Conservation (phyloP, 2,888 invertebrate species). For the Ornithoptera alexandrae region DNA sequence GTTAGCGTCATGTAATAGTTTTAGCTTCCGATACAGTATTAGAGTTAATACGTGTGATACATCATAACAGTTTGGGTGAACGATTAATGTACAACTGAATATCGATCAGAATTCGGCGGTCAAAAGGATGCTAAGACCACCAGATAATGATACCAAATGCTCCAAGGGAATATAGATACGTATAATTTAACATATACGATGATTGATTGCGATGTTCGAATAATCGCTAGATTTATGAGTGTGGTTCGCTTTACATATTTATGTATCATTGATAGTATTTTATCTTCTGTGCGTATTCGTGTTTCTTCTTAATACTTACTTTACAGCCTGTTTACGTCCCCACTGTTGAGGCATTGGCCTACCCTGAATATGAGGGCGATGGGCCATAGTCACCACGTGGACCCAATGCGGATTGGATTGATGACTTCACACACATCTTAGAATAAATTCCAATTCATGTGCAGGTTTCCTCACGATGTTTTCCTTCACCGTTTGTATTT, state of each 20-base stretch:
- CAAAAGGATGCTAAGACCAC: constrained; percentile 2
- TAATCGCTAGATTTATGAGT: background rate
- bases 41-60: background rate
- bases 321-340: too few relatives aligned
- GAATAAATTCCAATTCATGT: too few relatives aligned
- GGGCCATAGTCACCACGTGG: too few relatives aligned
- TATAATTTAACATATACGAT: constrained; percentile 1
- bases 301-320: background rate
- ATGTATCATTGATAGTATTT: constrained; percentile 1
- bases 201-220: constrained; percentile 7
- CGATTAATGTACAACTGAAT: background rate
- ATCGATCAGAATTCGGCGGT: background rate
- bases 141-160: constrained; percentile 1
- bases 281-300: constrained; percentile 1
- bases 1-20: too few relatives aligned
- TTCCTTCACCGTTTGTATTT: too few relatives aligned
- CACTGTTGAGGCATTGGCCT: too few relatives aligned
- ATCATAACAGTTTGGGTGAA: background rate
- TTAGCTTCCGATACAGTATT: too few relatives aligned
- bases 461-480: too few relatives aligned
- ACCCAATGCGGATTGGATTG: too few relatives aligned
- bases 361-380: too few relatives aligned
- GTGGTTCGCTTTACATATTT: background rate
- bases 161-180: background rate
- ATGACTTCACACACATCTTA: too few relatives aligned